phyloP scores from a whole-genome alignment of 2,797 vertebrate genomes.

The Oreortyx pictus region DNA sequence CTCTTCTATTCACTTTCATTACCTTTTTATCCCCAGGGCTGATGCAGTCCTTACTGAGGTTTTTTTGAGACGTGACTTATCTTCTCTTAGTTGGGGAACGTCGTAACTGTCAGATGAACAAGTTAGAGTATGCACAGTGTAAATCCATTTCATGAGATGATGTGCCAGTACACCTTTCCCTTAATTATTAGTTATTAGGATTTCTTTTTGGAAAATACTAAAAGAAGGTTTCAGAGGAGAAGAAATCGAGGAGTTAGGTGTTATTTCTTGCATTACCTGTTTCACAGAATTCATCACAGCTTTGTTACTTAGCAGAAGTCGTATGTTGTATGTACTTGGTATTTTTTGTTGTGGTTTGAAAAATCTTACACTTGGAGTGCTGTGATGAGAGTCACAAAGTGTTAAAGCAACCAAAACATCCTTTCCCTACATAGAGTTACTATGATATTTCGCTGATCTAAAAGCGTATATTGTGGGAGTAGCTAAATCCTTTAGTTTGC shows the following conservation, averaged over 20 bases:
- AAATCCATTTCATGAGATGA: not conserved
- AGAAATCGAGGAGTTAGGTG: not conserved
- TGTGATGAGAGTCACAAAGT: not conserved
- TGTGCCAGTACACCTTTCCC: not conserved
- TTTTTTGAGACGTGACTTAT: not conserved
- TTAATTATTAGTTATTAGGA: not conserved
- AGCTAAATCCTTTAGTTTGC: not conserved
- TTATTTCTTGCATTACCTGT: not conserved
- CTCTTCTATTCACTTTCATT: fast-evolving
- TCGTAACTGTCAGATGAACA: not conserved
- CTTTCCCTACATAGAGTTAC: not conserved
- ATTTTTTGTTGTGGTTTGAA: not conserved
- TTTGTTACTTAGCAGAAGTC: not conserved
- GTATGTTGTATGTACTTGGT: not conserved
- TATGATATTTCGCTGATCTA: not conserved
- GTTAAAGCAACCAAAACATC: not conserved
- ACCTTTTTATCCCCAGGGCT: not conserved
- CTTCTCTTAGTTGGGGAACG: not conserved
- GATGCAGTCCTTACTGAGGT: not conserved
- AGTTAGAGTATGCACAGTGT: not conserved
- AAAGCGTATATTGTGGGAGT: not conserved
- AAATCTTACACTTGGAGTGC: too few species aligned
- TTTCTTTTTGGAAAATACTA: not conserved
- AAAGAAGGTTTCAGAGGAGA: not conserved
- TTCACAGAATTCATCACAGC: not conserved